Base-by-base conservation (phyloP, 2,113 vertebrate species). In the Charina bottae region DNA sequence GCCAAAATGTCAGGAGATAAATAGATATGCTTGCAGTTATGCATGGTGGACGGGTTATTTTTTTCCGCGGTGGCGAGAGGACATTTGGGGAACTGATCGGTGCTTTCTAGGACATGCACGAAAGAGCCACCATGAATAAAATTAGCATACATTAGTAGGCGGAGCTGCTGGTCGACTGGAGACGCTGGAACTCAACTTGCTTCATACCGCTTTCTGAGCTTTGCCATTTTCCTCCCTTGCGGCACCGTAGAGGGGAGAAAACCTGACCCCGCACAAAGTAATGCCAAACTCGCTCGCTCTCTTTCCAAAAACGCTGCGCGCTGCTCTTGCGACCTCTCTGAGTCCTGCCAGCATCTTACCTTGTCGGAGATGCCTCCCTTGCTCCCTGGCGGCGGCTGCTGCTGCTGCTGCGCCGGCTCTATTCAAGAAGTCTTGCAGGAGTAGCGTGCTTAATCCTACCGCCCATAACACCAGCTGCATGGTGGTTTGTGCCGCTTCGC, bases 381-480 rank as follows among this genome's bases (percentile, higher is more conserved):
- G 96, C 95, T 95, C 98, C 96, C 97, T 97, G 93, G 98, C 68
- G 7, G 68, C 68, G 13, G 56, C 96, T 93, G 93, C 95, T 89
- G 93, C 94, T 94, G 98, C 96, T 94, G 94, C 95, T 88, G 93
- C 95, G 78, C 95, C 94, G 94, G 97, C 96, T 95, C 97, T 97
- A 96, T 96, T 97, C 94, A 98, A 97, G 94, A 98, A 96, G 97
- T 98, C 98, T 94, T 97, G 97, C 97, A 89, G 58, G 93, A 98
- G 98, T 92, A 99, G 96, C 93, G 97, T 96, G 95, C 98, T 97
- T 96, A 99, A 97, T 96, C 97, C 97, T 97, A 98, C 97, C 97
- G 98, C 98, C 99, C 98, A 98, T 95, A 98, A 97, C 98, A 98
- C 98, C 97, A 98, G 98, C 98, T 98, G 98, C 99, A 99, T 99